These are phyloP conservation scores for Sebastes fasciatus DNA, from an alignment of 2,113 vertebrate species.

Conservation along the genomic window DNA sequence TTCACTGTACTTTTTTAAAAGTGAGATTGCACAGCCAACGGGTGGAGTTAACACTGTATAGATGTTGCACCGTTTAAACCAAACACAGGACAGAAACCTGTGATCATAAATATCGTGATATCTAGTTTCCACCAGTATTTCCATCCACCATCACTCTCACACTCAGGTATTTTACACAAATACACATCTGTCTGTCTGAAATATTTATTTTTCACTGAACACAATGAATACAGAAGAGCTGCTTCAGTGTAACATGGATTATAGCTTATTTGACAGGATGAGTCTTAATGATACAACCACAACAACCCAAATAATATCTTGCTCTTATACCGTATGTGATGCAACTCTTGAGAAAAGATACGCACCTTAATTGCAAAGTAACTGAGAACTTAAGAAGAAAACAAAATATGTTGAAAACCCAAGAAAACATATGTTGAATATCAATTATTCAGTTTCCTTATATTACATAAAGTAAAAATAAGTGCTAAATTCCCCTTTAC, in stretches of 20 bases:
- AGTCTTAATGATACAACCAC: slow-evolving; percentile 8
- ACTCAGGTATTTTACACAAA: background rate
- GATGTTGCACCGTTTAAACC: too few species aligned
- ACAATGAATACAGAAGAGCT: slow-evolving; percentile 4
- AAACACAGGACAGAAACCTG: background rate
- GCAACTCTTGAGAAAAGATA: background rate
- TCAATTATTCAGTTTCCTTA: background rate
- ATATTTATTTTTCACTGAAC: slow-evolving; percentile 18
- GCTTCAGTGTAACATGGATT: slow-evolving; percentile 24
- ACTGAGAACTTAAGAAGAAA: background rate
- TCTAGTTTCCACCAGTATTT: background rate
- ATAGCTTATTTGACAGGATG: slow-evolving; percentile 9
- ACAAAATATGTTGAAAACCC: background rate
- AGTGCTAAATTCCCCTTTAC: background rate
- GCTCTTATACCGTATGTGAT: background rate
- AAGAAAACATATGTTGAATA: background rate
- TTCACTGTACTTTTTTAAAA: too few species aligned
- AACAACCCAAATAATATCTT: background rate
- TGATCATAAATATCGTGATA: background rate
- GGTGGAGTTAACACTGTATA: too few species aligned
- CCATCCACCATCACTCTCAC: background rate
- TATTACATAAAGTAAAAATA: background rate
- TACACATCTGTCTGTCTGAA: background rate
- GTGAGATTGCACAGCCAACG: too few species aligned
- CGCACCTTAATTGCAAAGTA: background rate